phyloP scores from a whole-genome alignment of 2,113 vertebrate genomes.

The Chaetops frenatus region DNA sequence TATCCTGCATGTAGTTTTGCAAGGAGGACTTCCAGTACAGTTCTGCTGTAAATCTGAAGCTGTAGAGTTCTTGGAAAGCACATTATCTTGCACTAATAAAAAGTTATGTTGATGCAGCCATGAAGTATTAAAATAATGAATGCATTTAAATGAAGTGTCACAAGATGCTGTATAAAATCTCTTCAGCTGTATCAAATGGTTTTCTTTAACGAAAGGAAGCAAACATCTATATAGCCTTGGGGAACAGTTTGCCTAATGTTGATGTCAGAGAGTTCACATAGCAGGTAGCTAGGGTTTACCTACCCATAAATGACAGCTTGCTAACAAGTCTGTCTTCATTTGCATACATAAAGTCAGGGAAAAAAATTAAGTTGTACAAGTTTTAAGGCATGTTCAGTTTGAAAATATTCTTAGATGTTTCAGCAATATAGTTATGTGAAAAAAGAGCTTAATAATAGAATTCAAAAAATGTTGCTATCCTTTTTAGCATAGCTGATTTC shows the following conservation, averaged over 20 bases:
- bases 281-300: background rate
- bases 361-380: background rate
- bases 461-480: background rate
- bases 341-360: background rate
- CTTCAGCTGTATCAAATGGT: background rate
- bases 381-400: background rate
- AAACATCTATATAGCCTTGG: background rate
- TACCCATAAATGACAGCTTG: background rate
- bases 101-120: background rate
- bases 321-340: background rate
- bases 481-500: background rate
- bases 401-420: constrained; percentile 22
- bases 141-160: background rate
- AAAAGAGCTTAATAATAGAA: background rate
- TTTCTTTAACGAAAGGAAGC: background rate
- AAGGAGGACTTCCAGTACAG: background rate
- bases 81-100: background rate
- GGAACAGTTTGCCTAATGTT: background rate
- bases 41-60: background rate
- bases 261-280: background rate
- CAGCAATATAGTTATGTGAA: background rate
- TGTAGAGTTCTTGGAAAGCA: background rate
- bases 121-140: background rate
- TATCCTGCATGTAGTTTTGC: background rate
- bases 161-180: background rate